Conservation (phyloP, 2,797 vertebrate genomes). For the Crocodylus rhombifer region DNA sequence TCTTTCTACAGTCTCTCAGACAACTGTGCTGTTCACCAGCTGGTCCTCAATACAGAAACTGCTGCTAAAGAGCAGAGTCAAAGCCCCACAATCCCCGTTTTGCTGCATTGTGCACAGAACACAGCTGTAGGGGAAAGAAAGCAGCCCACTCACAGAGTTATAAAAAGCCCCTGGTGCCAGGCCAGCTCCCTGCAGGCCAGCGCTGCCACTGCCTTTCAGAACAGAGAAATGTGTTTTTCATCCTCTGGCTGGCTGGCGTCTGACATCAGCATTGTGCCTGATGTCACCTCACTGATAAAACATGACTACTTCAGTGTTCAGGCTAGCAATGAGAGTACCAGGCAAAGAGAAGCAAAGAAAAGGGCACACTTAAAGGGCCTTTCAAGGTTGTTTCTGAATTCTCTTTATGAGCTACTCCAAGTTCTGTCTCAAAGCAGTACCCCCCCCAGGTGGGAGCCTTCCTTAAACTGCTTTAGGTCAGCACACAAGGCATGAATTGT, state of each 20-base stretch:
- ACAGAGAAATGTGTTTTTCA: neutral
- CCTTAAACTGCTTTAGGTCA: neutral
- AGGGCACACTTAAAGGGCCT: neutral
- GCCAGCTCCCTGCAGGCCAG: slow-evolving; percentile 34
- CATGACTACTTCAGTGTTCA: neutral
- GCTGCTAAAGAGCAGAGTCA: neutral
- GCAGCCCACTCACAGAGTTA: neutral
- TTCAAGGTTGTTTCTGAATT: neutral
- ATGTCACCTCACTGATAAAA: slow-evolving; percentile 48
- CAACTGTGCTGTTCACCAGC: neutral
- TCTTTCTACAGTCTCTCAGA: neutral
- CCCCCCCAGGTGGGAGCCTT: neutral
- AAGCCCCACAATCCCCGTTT: neutral
- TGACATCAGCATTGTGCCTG: slow-evolving; percentile 2
- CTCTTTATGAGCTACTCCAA: neutral
- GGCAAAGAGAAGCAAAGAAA: neutral
- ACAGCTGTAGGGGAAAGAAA: neutral
- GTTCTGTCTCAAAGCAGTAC: neutral
- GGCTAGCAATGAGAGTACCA: neutral
- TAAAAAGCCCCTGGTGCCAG: neutral
- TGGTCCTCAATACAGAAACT: neutral
- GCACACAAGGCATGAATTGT: neutral
- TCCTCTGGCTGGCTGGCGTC: neutral
- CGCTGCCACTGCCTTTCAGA: neutral
- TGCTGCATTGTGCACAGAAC: neutral